These are phyloP conservation scores for Ephialtes manifestator DNA, from an alignment of 2,888 invertebrate genomes.

Conservation along the genomic window DNA sequence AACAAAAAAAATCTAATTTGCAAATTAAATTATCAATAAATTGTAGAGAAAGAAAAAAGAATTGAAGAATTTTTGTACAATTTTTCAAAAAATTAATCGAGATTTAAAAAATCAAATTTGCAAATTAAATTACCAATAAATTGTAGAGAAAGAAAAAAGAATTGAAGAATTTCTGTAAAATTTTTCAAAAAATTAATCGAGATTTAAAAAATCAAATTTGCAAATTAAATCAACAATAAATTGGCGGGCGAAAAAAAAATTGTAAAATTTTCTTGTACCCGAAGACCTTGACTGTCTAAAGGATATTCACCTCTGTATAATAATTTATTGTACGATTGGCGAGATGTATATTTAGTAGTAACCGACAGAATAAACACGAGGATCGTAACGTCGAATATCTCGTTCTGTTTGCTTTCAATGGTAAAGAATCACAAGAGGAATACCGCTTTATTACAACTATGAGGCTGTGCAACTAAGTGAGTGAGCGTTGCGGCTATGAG, in stretches of 20 bases:
- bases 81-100: too few species aligned
- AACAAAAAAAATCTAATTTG: too few species aligned
- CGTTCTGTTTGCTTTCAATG: conserved; percentile 8
- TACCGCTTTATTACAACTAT: not conserved
- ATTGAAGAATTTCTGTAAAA: too few species aligned
- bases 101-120: too few species aligned
- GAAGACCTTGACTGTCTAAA: not conserved
- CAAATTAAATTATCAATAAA: too few species aligned
- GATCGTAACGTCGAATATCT: not conserved
- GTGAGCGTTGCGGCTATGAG: not conserved
- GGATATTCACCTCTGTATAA: not conserved
- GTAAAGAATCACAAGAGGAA: not conserved
- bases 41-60: too few species aligned
- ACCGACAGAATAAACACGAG: not conserved
- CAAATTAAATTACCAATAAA: too few species aligned
- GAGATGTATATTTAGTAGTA: not conserved
- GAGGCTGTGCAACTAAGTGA: not conserved
- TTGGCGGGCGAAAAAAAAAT: not conserved
- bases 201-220: not conserved
- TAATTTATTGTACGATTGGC: not conserved
- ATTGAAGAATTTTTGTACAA: too few species aligned
- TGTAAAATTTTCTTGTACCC: not conserved
- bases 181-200: too few species aligned
- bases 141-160: too few species aligned
- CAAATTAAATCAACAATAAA: not conserved